Evolutionary conservation across 1,140 invertebrate genomes (phyloP).

Genomic region (Caerostris extrusa): DNA sequence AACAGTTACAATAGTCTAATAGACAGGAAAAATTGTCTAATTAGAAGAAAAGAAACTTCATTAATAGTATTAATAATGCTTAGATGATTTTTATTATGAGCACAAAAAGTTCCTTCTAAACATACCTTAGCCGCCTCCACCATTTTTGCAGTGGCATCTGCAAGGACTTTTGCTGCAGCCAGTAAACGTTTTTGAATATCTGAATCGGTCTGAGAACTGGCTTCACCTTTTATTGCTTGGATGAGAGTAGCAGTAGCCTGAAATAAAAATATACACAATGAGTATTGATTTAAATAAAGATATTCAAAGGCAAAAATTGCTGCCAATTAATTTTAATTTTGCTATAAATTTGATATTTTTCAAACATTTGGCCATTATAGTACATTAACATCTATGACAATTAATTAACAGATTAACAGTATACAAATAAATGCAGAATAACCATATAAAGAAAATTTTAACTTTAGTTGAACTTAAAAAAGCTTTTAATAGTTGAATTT

Average conservation of each 20-base stretch:
- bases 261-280: constrained; percentile 43
- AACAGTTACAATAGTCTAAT: too few relatives aligned
- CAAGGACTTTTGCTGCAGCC: constrained; percentile 94
- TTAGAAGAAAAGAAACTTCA: too few relatives aligned
- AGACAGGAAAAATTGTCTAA: too few relatives aligned
- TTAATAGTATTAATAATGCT: too few relatives aligned
- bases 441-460: background rate
- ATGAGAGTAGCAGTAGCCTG: constrained; percentile 95
- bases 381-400: too few relatives aligned
- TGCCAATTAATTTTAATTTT: too few relatives aligned
- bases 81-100: too few relatives aligned
- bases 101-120: background rate
- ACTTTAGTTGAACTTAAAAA: too few relatives aligned
- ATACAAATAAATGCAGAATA: background rate
- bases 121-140: constrained; percentile 94
- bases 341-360: background rate
- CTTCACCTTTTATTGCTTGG: constrained; percentile 96
- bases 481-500: too few relatives aligned
- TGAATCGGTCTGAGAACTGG: constrained; percentile 91
- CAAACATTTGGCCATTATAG: background rate
- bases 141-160: constrained; percentile 95
- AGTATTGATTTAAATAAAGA: too few relatives aligned
- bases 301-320: too few relatives aligned
- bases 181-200: constrained; percentile 94
- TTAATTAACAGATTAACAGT: too few relatives aligned